Evolutionary conservation across 2,113 vertebrate genomes (phyloP).

Genomic region (Sialia sialis): DNA sequence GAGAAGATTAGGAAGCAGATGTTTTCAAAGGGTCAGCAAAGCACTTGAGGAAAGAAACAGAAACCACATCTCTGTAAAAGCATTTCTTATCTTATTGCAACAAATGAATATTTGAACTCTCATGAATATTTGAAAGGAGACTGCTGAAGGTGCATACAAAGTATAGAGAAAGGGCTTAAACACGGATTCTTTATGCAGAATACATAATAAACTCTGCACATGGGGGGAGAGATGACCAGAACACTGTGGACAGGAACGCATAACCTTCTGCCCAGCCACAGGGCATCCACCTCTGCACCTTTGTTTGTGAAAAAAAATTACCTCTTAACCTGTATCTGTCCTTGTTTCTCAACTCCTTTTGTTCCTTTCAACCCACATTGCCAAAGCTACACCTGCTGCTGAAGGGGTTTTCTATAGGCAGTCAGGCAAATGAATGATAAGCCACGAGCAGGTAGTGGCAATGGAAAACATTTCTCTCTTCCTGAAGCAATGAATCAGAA

Average conservation of each 20-base stretch:
- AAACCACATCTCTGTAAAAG: not conserved
- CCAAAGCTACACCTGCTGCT: not conserved
- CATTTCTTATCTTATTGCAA: not conserved
- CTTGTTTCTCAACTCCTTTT: not conserved
- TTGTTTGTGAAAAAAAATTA: not conserved
- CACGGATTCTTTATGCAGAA: not conserved
- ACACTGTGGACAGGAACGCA: not conserved
- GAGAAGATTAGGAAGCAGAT: not conserved
- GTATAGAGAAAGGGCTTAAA: not conserved
- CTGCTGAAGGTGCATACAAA: not conserved
- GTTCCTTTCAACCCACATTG: not conserved
- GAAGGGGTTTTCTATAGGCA: not conserved
- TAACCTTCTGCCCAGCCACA: not conserved
- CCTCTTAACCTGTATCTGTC: not conserved
- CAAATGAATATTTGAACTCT: not conserved
- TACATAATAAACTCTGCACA: not conserved
- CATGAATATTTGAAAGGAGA: not conserved
- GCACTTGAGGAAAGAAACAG: not conserved
- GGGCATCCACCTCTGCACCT: not conserved
- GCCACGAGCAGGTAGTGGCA: accelerated
- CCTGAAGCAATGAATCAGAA: not conserved
- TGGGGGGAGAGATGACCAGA: not conserved
- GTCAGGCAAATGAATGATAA: not conserved
- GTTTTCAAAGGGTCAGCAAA: not conserved
- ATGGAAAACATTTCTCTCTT: not conserved